A percentile compares a stretch with the other conserved stretches of the same genome.
These are phyloP conservation scores for Sphaeridia pumilis DNA, from an alignment of 2,888 invertebrate species.

Conservation along the genomic window DNA sequence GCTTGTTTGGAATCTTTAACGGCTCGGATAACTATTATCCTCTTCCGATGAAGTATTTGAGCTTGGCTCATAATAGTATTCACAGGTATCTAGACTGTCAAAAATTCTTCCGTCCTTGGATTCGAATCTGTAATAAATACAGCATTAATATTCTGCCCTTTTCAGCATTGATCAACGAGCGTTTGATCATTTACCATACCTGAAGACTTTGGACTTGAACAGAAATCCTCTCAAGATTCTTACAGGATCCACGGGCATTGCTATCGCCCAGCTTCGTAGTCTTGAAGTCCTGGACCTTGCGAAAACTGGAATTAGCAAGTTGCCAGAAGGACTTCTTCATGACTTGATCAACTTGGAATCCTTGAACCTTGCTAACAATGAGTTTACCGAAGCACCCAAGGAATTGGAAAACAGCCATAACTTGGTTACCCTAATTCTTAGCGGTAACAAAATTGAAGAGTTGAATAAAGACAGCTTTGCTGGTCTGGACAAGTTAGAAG, in stretches of 20 bases:
- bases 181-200: constrained; percentile 21
- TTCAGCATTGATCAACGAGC: constrained; percentile 23
- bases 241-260: constrained; percentile 51
- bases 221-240: constrained; percentile 61
- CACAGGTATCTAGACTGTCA: constrained; percentile 19
- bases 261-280: constrained; percentile 52
- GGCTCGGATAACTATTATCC: constrained; percentile 21
- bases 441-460: constrained; percentile 22
- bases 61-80: constrained; percentile 27
- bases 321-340: constrained; percentile 35
- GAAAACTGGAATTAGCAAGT: constrained; percentile 13
- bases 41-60: constrained; percentile 20
- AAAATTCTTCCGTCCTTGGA: background rate
- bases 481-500: constrained; percentile 20
- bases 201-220: constrained; percentile 43
- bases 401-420: constrained; percentile 22
- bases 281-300: constrained; percentile 42
- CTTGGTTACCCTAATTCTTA: constrained; percentile 21
- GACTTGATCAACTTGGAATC: constrained; percentile 17
- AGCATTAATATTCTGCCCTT: no score
- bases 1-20: constrained; percentile 24
- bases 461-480: constrained; percentile 22
- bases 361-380: constrained; percentile 22
- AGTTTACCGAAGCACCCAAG: constrained; percentile 22
- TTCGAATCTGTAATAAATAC: no score